Evolutionary conservation across 2,888 invertebrate species (phyloP).

Genomic region (Cacoxenus indagator): DNA sequence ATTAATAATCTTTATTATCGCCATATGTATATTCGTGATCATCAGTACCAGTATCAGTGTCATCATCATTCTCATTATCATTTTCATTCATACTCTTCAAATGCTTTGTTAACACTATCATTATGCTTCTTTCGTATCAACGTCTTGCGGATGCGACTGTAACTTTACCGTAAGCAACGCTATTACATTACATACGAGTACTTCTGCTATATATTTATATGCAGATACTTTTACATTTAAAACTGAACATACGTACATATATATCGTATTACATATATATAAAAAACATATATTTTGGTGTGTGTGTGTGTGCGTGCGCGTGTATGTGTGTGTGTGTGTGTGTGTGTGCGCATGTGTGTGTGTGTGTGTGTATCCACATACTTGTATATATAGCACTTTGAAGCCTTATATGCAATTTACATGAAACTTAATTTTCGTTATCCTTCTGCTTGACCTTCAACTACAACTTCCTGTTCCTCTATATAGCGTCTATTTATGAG

Average conservation of each 20-base stretch:
- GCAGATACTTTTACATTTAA: constrained; percentile 42
- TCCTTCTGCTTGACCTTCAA: too few species aligned
- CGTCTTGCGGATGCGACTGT: background rate
- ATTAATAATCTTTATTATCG: background rate
- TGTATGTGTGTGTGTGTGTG: constrained; percentile 27
- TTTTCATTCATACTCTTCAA: background rate
- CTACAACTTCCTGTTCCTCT: background rate
- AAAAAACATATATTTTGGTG: too few species aligned
- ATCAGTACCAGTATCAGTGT: background rate
- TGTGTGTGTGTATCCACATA: constrained; percentile 23
- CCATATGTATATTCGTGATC: constrained; percentile 19
- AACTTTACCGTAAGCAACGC: background rate
- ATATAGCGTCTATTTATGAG: background rate
- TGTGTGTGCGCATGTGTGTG: constrained; percentile 25
- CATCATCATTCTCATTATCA: background rate
- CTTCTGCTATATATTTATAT: constrained; percentile 43
- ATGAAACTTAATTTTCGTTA: background rate
- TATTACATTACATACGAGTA: constrained; percentile 44
- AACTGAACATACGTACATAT: constrained; percentile 17
- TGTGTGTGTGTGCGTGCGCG: too few species aligned
- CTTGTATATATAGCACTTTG: constrained; percentile 26
- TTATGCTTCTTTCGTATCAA: background rate
- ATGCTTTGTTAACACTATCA: background rate
- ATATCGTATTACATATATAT: too few species aligned
- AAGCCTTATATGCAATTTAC: constrained; percentile 14